A percentile compares a stretch with the other conserved stretches of the same genome.
Evolutionary conservation across 2,888 invertebrate genomes (phyloP).

Genomic region (Mythimna lalbum): DNA sequence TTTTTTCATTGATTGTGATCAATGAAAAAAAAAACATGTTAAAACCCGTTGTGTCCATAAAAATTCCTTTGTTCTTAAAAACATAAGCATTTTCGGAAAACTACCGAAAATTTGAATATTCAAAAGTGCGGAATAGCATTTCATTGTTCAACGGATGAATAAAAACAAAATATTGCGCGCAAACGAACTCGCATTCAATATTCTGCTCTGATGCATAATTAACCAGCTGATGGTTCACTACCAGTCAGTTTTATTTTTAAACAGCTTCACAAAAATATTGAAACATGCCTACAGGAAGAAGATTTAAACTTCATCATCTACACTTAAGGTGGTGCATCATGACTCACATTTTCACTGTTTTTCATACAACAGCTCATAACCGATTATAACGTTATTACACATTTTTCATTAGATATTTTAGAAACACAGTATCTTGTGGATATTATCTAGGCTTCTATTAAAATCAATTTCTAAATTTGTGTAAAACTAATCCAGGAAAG

Average conservation of each 20-base stretch:
- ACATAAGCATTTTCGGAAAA: slow-evolving; percentile 32
- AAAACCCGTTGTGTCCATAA: slow-evolving; percentile 1
- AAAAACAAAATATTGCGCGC: slow-evolving; percentile 59
- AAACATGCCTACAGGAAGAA: background rate
- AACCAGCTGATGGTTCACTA: slow-evolving; percentile 52
- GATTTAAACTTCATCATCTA: background rate
- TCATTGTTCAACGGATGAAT: slow-evolving; percentile 52
- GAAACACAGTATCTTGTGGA: too few relatives aligned
- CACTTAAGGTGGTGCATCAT: too few relatives aligned
- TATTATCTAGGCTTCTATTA: too few relatives aligned
- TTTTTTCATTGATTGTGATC: slow-evolving; percentile 4
- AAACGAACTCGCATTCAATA: slow-evolving; percentile 62
- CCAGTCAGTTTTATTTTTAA: slow-evolving; percentile 17
- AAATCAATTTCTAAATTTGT: too few relatives aligned
- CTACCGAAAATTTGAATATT: slow-evolving; percentile 46
- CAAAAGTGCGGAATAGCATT: slow-evolving; percentile 46
- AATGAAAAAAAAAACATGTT: too few relatives aligned
- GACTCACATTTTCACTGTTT: too few relatives aligned
- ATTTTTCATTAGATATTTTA: too few relatives aligned
- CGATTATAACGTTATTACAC: too few relatives aligned
- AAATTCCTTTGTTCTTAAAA: slow-evolving; percentile 16
- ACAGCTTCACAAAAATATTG: slow-evolving; percentile 6
- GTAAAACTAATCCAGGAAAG: too few relatives aligned
- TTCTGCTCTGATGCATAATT: slow-evolving; percentile 68
- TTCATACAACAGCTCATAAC: too few relatives aligned